phyloP scores from a whole-genome alignment of 1,140 invertebrate species.

The Drosophila lini region DNA sequence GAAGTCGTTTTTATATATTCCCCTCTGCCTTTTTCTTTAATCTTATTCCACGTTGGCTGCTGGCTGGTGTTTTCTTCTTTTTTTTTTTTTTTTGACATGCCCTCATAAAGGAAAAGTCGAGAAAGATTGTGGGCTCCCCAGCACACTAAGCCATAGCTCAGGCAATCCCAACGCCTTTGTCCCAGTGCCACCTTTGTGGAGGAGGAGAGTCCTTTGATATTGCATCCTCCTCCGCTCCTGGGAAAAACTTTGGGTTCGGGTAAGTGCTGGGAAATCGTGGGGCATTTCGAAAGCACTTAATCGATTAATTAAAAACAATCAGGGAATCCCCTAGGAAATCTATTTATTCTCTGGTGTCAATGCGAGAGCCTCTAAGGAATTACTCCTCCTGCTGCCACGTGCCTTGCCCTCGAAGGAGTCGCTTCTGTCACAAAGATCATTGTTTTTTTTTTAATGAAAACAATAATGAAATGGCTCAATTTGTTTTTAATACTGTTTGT shows the following conservation, averaged over 20 bases:
- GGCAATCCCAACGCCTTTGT: slow-evolving; percentile 31
- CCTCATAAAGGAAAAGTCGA: slow-evolving; percentile 39
- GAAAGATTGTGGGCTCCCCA: slow-evolving; percentile 19
- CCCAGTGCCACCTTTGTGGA: slow-evolving; percentile 8
- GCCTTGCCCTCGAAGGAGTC: not conserved
- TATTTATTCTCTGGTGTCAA: slow-evolving; percentile 5
- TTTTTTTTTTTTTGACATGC: slow-evolving; percentile 33
- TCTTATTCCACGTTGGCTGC: slow-evolving; percentile 47
- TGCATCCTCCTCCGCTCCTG: slow-evolving; percentile 10
- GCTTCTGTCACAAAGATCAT: too few relatives aligned
- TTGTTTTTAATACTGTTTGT: not conserved
- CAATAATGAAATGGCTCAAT: too few relatives aligned
- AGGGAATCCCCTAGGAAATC: slow-evolving; percentile 10
- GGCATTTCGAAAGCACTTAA: slow-evolving; percentile 29
- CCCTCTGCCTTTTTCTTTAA: slow-evolving; percentile 37
- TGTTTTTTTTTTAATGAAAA: not conserved
- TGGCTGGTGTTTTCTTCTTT: slow-evolving; percentile 15
- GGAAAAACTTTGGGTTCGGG: slow-evolving; percentile 4
- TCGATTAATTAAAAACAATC: slow-evolving; percentile 39
- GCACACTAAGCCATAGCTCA: slow-evolving; percentile 9
- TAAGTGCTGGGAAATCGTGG: slow-evolving; percentile 18
- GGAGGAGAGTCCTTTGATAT: slow-evolving; percentile 22
- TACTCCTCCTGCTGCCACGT: not conserved
- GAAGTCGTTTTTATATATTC: slow-evolving; percentile 79
- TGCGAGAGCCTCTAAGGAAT: not conserved